Evolutionary conservation across 2,113 vertebrate species (phyloP).

Genomic region (Cyanistes caeruleus): DNA sequence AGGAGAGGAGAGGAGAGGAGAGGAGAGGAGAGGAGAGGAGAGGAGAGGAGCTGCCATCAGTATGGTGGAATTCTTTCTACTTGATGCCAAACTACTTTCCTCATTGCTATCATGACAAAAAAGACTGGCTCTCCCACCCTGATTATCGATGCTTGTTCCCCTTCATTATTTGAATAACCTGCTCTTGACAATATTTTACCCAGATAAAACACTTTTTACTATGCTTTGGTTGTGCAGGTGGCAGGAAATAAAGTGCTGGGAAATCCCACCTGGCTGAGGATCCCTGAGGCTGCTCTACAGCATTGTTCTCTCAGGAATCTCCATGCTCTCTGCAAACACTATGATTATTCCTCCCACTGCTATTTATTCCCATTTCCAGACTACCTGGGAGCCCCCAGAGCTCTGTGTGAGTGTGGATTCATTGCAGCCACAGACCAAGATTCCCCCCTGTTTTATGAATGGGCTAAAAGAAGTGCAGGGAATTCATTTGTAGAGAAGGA

Average conservation of each 20-base stretch:
- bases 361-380: conserved; percentile 5
- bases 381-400: conserved; percentile 19
- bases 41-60: not conserved
- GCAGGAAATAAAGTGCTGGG: conserved; percentile 7
- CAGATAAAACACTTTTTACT: not conserved
- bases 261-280: not conserved
- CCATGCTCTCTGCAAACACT: not conserved
- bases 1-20: too few species aligned
- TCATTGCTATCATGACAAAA: not conserved
- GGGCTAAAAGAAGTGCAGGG: not conserved
- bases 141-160: not conserved
- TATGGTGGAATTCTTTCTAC: not conserved
- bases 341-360: conserved; percentile 44
- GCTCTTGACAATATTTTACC: not conserved
- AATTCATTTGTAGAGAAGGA: not conserved
- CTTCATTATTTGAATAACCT: not conserved
- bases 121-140: not conserved
- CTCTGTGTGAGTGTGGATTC: not conserved
- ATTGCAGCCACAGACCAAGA: not conserved
- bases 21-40: too few species aligned
- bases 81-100: not conserved
- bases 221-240: not conserved
- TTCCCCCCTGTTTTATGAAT: not conserved
- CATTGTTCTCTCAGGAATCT: not conserved
- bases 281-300: not conserved